Conservation (phyloP, 23 tunicate species). For the Styela clava region DNA sequence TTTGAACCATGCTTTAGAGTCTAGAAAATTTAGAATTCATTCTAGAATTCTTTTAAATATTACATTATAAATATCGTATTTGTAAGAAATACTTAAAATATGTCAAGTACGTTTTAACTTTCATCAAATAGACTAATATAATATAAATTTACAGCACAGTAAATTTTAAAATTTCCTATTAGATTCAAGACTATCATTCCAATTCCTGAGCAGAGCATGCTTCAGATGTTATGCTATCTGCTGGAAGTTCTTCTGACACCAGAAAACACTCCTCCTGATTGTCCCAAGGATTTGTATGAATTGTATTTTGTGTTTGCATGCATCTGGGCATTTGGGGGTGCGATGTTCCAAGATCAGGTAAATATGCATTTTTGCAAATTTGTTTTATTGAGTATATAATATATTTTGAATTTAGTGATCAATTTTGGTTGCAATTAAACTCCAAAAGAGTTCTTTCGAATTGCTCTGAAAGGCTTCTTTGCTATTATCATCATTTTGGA, state of each 20-base stretch:
- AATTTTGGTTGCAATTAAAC: not conserved
- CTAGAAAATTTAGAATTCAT: too few relatives aligned
- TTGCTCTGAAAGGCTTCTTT: not conserved
- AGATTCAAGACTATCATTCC: slow-evolving; percentile 99
- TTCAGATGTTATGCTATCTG: slow-evolving; percentile 93
- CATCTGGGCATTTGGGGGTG: slow-evolving; percentile 98
- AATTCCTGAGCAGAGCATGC: slow-evolving; percentile 95
- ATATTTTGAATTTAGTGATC: not conserved
- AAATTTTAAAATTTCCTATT: not conserved
- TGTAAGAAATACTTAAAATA: too few relatives aligned
- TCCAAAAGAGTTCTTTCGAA: not conserved
- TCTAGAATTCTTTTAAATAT: too few relatives aligned
- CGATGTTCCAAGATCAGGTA: slow-evolving; percentile 99
- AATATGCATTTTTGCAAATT: slow-evolving; percentile 2
- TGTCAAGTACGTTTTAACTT: too few relatives aligned
- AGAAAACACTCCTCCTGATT: slow-evolving; percentile 96
- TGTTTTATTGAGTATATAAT: too few relatives aligned
- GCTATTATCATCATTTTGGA: too few relatives aligned
- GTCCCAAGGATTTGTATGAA: slow-evolving; percentile 96
- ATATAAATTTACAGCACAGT: too few relatives aligned
- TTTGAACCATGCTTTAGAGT: too few relatives aligned
- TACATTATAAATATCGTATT: too few relatives aligned
- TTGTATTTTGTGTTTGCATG: slow-evolving; percentile 95
- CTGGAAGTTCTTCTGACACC: slow-evolving; percentile 93
- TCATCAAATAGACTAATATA: too few relatives aligned